Percentiles rank a stretch among this genome's conserved stretches.
phyloP scores from a whole-genome alignment of 2,888 invertebrate species.

The Criorhina ranunculi region DNA sequence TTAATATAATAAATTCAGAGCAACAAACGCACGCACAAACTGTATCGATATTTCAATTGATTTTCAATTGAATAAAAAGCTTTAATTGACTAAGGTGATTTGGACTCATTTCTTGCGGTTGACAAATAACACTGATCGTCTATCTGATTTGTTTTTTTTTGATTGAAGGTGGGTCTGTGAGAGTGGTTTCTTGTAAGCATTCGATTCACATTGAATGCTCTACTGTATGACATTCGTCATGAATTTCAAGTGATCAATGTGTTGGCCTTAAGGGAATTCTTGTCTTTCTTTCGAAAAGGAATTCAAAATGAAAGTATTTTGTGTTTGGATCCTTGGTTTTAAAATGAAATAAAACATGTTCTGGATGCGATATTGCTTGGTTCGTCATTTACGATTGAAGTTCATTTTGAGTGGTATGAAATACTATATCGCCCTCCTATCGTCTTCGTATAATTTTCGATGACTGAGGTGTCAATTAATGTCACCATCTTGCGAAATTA shows the following conservation, averaged over 20 bases:
- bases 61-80: constrained; percentile 27
- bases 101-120: constrained; percentile 13
- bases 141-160: constrained; percentile 21
- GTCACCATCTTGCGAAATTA: too few relatives aligned
- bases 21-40: constrained; percentile 33
- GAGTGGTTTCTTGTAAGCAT: neutral
- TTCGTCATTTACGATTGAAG: too few relatives aligned
- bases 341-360: too few relatives aligned
- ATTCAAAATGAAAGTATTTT: neutral
- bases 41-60: constrained; percentile 25
- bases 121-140: constrained; percentile 31
- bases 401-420: too few relatives aligned
- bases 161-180: neutral
- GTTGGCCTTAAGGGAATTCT: neutral
- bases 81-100: neutral
- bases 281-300: neutral
- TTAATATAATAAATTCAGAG: constrained; percentile 40
- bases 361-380: too few relatives aligned
- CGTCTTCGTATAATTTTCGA: too few relatives aligned
- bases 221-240: constrained; percentile 3
- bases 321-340: neutral
- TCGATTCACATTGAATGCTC: neutral
- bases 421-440: too few relatives aligned
- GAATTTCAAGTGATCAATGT: constrained; percentile 19
- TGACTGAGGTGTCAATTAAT: too few relatives aligned